A percentile compares a stretch with the other conserved stretches of the same genome.
phyloP scores from a whole-genome alignment of 2,888 invertebrate species.

The Eristalinus aeneus region DNA sequence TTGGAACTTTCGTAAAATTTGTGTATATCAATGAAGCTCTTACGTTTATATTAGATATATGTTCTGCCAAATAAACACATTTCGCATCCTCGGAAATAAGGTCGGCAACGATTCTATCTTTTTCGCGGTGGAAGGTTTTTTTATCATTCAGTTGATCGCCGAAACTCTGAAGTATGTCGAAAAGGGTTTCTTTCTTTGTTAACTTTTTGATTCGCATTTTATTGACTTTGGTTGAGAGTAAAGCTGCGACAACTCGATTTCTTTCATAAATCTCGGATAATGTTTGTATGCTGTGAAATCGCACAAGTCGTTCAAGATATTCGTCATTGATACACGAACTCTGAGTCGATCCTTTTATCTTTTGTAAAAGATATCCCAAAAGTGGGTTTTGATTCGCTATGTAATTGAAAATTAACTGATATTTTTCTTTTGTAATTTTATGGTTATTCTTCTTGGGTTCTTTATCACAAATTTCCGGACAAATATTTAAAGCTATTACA shows the following conservation, averaged over 20 bases:
- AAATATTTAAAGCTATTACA: conserved; percentile 87
- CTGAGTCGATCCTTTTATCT: conserved; percentile 71
- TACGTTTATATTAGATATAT: conserved; percentile 75
- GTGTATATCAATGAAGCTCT: conserved; percentile 76
- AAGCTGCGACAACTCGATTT: conserved; percentile 75
- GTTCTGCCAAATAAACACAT: conserved; percentile 74
- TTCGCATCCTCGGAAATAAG: conserved; percentile 75
- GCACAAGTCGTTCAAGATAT: conserved; percentile 74
- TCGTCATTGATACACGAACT: conserved; percentile 71
- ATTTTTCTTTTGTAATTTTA: conserved; percentile 73
- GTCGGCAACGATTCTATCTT: conserved; percentile 74
- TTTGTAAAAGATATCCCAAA: conserved; percentile 76
- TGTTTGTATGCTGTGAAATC: conserved; percentile 73
- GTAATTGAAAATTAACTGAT: conserved; percentile 77
- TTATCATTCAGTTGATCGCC: conserved; percentile 23
- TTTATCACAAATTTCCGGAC: conserved; percentile 81
- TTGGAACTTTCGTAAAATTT: conserved; percentile 77
- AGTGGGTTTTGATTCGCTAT: conserved; percentile 77
- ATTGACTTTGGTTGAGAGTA: conserved; percentile 75
- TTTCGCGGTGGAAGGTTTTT: conserved; percentile 55
- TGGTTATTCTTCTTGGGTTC: conserved; percentile 42
- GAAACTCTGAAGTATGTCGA: conserved; percentile 47
- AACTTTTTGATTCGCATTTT: conserved; percentile 71
- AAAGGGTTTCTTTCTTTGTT: conserved; percentile 41
- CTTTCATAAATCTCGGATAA: conserved; percentile 73